These are phyloP conservation scores for Sinocyclocheilus anophthalmus DNA, from an alignment of 2,113 vertebrate species.

Conservation along the genomic window DNA sequence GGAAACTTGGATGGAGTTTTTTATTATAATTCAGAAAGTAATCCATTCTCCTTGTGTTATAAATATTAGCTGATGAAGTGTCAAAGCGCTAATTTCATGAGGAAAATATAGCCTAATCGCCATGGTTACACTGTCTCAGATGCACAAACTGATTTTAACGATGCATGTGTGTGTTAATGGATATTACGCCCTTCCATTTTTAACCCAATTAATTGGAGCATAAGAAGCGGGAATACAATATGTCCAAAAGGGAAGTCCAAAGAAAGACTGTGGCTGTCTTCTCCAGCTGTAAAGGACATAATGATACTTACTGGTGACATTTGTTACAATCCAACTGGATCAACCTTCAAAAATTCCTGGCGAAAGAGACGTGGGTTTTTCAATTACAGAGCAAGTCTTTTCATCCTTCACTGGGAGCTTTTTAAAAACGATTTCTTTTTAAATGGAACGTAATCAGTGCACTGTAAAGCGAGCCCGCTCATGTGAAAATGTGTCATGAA, in stretches of 20 bases:
- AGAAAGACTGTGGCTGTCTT: background rate
- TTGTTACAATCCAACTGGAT: constrained; percentile 23
- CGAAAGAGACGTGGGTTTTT: constrained; percentile 17
- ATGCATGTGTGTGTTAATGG: background rate
- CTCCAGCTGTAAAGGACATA: background rate
- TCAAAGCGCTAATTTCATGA: background rate
- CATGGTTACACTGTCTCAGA: constrained; percentile 25
- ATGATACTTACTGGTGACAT: constrained; percentile 22
- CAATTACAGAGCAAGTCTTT: constrained; percentile 32
- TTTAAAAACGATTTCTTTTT: constrained; percentile 31
- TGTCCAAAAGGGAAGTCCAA: constrained; percentile 9
- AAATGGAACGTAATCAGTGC: constrained; percentile 21
- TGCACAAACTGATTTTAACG: constrained; percentile 20
- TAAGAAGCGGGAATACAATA: constrained; percentile 13
- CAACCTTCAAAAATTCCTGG: constrained; percentile 10
- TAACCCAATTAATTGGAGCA: constrained; percentile 36
- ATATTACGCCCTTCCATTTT: constrained; percentile 14
- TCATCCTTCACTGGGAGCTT: constrained; percentile 23
- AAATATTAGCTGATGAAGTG: constrained; percentile 18
- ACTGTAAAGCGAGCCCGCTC: constrained; percentile 8
- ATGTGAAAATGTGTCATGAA: constrained; percentile 38
- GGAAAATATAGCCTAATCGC: constrained; percentile 17
- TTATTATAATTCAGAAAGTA: background rate
- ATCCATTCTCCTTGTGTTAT: constrained; percentile 11
- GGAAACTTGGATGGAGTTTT: constrained; percentile 18